Base-by-base conservation (phyloP, 2,888 invertebrate genomes). In the Gymnosoma rotundatum region DNA sequence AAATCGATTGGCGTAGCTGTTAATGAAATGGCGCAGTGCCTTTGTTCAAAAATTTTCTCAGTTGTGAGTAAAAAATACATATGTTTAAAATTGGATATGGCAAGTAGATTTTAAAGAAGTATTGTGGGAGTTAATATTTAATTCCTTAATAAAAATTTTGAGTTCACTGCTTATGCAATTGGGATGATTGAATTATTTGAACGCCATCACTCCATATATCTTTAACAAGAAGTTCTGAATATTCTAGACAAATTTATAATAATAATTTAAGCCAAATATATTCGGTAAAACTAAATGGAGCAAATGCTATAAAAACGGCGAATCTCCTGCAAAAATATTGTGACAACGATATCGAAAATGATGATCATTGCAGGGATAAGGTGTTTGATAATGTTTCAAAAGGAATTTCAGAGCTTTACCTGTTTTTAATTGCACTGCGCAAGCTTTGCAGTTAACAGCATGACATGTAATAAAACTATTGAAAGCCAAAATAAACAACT, bases 241-340 rank as follows among this genome's bases (percentile, higher is more conserved):
- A 58, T 58, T 32, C 32, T 58, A 36, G n/a, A 58, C 25, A 25
- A n/a, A 58, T 58, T 58, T 32, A 32, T 16, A 14, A 58, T 58
- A 16, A n/a, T n/a, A 25, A 5, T 32, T 58, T 25, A 58, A 32
- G 25, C 32, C 32, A 32, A 32, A 32, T 58, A 32, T 32, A 58
- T 58, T 60, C 60, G 8, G 36, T 60, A 60, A 60, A n/a, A 36
- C n/a, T 38, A 36, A 18, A 60, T 60, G 60, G 60, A 52, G 52
- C 52, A 52, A 52, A 52, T 18, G 52, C 18, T 36, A 36, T 2
- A 60, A 60, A 60, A 60, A 60, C 38, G 8, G 7, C 10, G 6
- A 38, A 7, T 2, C 38, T 38, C 38, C 38, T 38, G 10, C 38
- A 38, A 38, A 6, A 38, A 38, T 38, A 38, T 38, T 38, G 10